Conservation (phyloP, 2,888 invertebrate species). For the Phaedon cochleariae region DNA sequence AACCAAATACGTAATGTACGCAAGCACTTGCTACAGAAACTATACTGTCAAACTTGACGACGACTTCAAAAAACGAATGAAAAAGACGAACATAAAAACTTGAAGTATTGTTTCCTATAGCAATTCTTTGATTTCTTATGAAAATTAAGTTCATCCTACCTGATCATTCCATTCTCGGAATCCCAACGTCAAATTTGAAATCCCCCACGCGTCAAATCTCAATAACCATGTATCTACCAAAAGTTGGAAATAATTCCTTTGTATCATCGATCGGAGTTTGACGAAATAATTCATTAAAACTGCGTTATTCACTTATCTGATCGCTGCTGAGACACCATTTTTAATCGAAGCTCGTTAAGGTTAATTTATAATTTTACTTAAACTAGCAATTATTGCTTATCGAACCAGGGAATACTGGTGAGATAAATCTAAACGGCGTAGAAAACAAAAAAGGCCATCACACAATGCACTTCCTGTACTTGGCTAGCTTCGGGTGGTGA, state of each 20-base stretch:
- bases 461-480: conserved; percentile 43
- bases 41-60: too few species aligned
- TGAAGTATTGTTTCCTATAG: too few species aligned
- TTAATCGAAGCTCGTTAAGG: conserved; percentile 29
- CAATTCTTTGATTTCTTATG: too few species aligned
- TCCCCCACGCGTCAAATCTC: too few species aligned
- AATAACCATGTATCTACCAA: too few species aligned
- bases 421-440: conserved; percentile 35
- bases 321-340: conserved; percentile 15
- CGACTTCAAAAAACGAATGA: too few species aligned
- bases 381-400: conserved; percentile 39
- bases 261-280: background rate
- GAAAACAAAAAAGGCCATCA: conserved; percentile 31
- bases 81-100: too few species aligned
- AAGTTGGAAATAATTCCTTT: background rate
- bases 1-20: too few species aligned
- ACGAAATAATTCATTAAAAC: background rate
- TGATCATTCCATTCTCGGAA: too few species aligned
- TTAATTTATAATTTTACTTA: conserved; percentile 36
- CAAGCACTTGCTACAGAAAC: too few species aligned
- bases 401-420: conserved; percentile 34
- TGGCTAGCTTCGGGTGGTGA: conserved; percentile 34
- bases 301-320: background rate
- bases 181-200: too few species aligned
- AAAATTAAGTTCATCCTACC: too few species aligned